These are phyloP conservation scores for Steatocranus sp. DNA, from an alignment of 2,797 vertebrate species.

Conservation along the genomic window DNA sequence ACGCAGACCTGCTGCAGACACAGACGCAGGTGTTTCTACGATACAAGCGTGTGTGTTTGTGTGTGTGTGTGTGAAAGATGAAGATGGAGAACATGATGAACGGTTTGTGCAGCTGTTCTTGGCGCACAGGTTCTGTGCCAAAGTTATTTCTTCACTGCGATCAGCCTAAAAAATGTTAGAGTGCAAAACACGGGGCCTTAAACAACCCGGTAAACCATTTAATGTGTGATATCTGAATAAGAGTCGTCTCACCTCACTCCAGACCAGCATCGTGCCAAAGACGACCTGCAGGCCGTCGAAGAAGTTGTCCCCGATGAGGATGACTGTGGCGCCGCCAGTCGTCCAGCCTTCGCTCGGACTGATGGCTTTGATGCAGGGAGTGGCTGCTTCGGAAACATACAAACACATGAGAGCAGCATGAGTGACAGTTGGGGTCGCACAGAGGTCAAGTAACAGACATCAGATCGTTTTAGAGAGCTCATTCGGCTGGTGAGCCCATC, in stretches of 20 bases:
- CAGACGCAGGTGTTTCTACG: constrained; percentile 26
- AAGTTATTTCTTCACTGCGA: neutral
- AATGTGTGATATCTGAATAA: neutral
- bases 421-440: neutral
- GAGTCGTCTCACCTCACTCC: constrained; percentile 84
- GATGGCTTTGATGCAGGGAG: constrained; percentile 96
- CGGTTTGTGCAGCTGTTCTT: constrained; percentile 13
- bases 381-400: constrained; percentile 82
- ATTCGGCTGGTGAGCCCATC: neutral
- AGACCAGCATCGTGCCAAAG: constrained; percentile 92
- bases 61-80: neutral
- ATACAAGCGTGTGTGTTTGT: neutral
- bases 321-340: constrained; percentile 92
- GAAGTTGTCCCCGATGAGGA: constrained; percentile 97
- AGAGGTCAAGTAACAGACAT: neutral
- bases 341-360: constrained; percentile 96
- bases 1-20: neutral
- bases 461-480: neutral
- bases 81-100: constrained; percentile 8
- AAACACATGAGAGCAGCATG: neutral
- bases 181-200: neutral
- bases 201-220: neutral
- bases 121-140: neutral
- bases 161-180: neutral
- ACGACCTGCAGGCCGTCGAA: constrained; percentile 95